These are phyloP conservation scores for Murina feae DNA, from an alignment of 2,113 vertebrate species.

Conservation along the genomic window DNA sequence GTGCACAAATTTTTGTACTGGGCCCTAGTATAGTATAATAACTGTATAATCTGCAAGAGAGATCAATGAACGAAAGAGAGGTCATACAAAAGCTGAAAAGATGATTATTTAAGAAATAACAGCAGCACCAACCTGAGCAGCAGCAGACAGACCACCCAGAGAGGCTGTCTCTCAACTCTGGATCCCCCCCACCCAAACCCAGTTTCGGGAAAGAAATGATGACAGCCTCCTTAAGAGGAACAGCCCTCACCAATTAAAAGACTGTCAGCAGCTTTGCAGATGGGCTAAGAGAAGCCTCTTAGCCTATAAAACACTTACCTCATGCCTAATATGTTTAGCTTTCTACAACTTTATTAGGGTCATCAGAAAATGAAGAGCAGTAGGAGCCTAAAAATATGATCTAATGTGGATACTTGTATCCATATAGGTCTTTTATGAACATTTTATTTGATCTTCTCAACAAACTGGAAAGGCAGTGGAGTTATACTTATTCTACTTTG, in stretches of 20 bases:
- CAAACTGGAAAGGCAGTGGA: background rate
- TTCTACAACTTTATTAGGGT: background rate
- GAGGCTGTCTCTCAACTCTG: background rate
- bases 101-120: background rate
- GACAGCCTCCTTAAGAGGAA: background rate
- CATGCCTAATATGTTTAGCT: background rate
- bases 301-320: background rate
- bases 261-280: slow-evolving; percentile 3
- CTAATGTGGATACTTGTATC: background rate
- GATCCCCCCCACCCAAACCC: background rate
- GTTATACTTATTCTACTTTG: background rate
- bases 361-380: background rate
- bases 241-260: background rate
- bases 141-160: background rate
- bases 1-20: too few relatives aligned
- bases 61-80: background rate
- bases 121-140: background rate
- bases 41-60: background rate
- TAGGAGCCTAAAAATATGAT: background rate
- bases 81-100: background rate
- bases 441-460: background rate
- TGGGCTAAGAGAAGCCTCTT: background rate
- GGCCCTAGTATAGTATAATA: background rate
- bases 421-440: background rate
- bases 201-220: background rate